Evolutionary conservation across 2,888 invertebrate genomes (phyloP).

Genomic region (Odontocolon sp.): DNA sequence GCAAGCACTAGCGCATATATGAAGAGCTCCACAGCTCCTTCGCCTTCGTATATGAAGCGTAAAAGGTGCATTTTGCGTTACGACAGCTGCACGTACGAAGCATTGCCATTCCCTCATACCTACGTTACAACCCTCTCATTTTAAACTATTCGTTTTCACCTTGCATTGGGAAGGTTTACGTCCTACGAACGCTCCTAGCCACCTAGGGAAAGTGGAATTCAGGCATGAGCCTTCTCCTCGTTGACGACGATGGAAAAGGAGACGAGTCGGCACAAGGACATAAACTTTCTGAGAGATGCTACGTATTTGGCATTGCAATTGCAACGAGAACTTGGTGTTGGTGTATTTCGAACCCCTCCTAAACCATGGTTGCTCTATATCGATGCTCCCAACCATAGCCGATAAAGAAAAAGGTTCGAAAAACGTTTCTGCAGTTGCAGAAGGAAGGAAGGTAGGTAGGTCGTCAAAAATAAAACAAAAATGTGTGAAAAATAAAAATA

Average conservation of each 20-base stretch:
- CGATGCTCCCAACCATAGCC: constrained; percentile 31
- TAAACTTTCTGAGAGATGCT: constrained; percentile 25
- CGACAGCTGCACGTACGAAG: constrained; percentile 12
- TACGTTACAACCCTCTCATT: constrained; percentile 26
- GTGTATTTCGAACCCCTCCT: constrained; percentile 29
- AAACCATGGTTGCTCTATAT: neutral
- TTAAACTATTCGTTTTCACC: constrained; percentile 19
- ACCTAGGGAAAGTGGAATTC: neutral
- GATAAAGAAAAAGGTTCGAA: constrained; percentile 45
- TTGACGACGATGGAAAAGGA: neutral
- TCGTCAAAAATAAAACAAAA: constrained; percentile 5
- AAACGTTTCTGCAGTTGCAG: constrained; percentile 13
- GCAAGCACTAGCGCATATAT: too few species aligned
- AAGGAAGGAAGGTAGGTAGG: neutral
- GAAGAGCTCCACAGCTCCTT: neutral
- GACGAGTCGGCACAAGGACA: constrained; percentile 28
- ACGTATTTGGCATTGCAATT: constrained; percentile 28
- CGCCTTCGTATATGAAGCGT: neutral
- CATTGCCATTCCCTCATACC: neutral
- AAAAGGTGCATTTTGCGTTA: neutral
- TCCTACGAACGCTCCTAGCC: neutral
- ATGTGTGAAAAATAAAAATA: neutral
- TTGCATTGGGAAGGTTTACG: neutral
- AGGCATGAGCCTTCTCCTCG: neutral
- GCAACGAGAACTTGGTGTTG: constrained; percentile 2